Base-by-base conservation (phyloP, 2,113 vertebrate genomes). In the Emydocephalus ijimae region DNA sequence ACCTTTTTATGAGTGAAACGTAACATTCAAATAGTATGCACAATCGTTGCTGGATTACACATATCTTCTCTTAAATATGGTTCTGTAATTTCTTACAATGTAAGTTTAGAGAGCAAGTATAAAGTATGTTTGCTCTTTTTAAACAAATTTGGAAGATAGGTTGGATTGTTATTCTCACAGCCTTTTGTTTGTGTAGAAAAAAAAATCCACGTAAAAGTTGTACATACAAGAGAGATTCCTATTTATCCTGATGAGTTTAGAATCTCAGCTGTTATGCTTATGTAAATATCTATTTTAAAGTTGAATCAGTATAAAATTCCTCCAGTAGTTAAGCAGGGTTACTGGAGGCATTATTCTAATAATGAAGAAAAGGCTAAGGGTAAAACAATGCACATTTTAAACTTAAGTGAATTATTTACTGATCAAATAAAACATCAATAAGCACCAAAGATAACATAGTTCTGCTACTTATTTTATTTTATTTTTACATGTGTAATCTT, bases 401-500 rank as follows among this genome's bases (percentile, higher is more conserved):
- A 89, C 94, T n/a, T 92, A 69, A 92, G 45, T 96, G 92, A 95
- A 94, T 96, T 96, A 94, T 95, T 87, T 96, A 89, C 54, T 57
- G 85, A 95, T 92, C 96, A 96, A 97, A 96, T 97, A 89, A 94
- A 93, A 94, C 95, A 69, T 89, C 88, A 92, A 96, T 92, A 96
- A 95, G 89, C 94, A 94, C 81, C 96, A 96, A 97, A 95, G 97
- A 96, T 96, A 96, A 97, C 97, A 97, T 96, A 94, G 96, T 97
- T 95, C 96, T 92, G 95, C 96, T 97, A 96, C 98, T 96, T 55
- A 56, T 39, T 89, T 89, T 56, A n/a, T 39, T 95, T 96, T 94
- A 95, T 96, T 95, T 96, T 52, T 8, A 89, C 85, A 95, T 97
- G 94, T 97, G 96, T 98, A 97, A 97, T 98, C 97, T 98, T 98